Evolutionary conservation across 1,140 invertebrate genomes (phyloP).

Genomic region (Saccostrea glomerata): DNA sequence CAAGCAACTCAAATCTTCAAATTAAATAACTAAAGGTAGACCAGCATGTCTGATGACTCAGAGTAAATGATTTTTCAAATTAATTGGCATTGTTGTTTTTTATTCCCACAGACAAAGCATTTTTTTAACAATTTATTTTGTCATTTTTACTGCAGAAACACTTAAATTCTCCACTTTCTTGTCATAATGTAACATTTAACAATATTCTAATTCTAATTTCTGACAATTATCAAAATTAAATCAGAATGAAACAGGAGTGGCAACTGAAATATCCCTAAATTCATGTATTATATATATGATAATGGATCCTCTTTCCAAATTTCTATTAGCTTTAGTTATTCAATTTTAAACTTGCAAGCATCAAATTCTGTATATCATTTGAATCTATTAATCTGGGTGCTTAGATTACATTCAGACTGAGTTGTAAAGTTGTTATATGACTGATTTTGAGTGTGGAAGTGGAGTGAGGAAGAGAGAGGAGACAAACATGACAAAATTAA

Average conservation of each 20-base stretch:
- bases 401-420: background rate
- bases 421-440: background rate
- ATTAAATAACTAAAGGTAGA: background rate
- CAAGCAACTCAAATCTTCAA: too few relatives aligned
- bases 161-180: background rate
- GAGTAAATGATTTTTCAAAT: background rate
- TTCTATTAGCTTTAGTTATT: background rate
- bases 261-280: too few relatives aligned
- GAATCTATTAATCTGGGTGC: background rate
- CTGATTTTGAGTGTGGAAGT: background rate
- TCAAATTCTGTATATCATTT: background rate
- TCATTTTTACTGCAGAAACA: background rate
- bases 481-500: slow-evolving; percentile 17
- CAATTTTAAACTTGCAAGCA: background rate
- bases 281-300: background rate
- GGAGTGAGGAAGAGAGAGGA: background rate
- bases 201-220: background rate
- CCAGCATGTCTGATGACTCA: background rate
- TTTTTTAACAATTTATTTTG: background rate
- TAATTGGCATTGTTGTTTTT: background rate
- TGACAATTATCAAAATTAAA: background rate
- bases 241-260: background rate
- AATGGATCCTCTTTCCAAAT: background rate
- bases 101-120: background rate
- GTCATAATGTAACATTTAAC: background rate